These are phyloP conservation scores for Hirundo rustica DNA, from an alignment of 2,797 vertebrate species.

Conservation along the genomic window DNA sequence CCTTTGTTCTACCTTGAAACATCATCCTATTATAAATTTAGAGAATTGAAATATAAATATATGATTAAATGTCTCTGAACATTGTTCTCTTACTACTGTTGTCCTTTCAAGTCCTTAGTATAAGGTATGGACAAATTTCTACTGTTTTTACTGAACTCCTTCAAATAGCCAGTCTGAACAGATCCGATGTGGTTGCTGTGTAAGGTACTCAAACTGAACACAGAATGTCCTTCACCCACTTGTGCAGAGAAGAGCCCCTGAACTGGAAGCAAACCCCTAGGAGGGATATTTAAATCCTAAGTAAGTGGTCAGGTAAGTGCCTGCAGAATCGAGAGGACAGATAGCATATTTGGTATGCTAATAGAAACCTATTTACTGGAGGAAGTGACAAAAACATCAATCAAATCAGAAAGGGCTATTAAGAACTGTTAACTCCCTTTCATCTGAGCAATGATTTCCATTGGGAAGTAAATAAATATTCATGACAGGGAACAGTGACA, in stretches of 20 bases:
- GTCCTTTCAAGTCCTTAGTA: background rate
- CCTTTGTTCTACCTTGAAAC: background rate
- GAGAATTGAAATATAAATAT: slow-evolving; percentile 10
- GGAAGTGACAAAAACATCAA: slow-evolving; percentile 86
- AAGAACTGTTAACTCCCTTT: slow-evolving; percentile 84
- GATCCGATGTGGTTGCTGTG: background rate
- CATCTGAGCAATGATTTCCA: slow-evolving; percentile 84
- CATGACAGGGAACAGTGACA: slow-evolving; percentile 75
- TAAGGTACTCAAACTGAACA: background rate
- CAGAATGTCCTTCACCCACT: slow-evolving; percentile 22
- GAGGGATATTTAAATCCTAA: slow-evolving; percentile 78
- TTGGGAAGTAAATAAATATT: slow-evolving; percentile 83
- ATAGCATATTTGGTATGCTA: slow-evolving; percentile 81
- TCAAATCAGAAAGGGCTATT: slow-evolving; percentile 84
- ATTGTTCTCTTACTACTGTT: background rate
- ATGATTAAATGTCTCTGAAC: background rate
- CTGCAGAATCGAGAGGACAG: slow-evolving; percentile 75
- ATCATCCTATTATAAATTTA: background rate
- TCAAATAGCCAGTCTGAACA: background rate
- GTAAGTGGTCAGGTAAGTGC: slow-evolving; percentile 79
- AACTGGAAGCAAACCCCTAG: slow-evolving; percentile 72
- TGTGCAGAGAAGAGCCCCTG: slow-evolving; percentile 40
- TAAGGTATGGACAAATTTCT: background rate
- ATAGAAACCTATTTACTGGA: slow-evolving; percentile 83
- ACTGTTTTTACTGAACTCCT: background rate